Evolutionary conservation across 2,113 vertebrate genomes (phyloP).

Genomic region (Lagopus leucura): DNA sequence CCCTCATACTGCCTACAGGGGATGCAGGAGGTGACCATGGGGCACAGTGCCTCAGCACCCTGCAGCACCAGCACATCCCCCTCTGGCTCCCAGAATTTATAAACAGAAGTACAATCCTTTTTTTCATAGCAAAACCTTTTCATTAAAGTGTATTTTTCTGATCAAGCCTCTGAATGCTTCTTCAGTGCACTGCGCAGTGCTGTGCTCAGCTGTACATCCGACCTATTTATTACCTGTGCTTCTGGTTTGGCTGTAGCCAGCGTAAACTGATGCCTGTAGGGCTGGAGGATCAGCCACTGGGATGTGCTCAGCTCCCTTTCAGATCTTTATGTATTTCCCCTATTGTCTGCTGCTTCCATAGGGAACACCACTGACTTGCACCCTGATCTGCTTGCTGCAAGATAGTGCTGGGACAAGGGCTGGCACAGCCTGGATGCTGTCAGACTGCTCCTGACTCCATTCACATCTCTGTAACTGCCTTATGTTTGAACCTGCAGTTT

Average conservation of each 20-base stretch:
- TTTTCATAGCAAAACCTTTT: background rate
- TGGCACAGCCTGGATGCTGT: background rate
- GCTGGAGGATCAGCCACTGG: background rate
- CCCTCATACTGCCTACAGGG: background rate
- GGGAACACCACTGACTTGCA: accelerated
- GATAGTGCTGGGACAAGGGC: background rate
- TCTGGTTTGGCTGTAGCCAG: background rate
- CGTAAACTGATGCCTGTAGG: too few relatives aligned
- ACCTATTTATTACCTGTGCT: background rate
- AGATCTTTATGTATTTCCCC: accelerated
- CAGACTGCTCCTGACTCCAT: accelerated
- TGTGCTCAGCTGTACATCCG: background rate
- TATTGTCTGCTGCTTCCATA: background rate
- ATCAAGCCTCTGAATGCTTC: background rate
- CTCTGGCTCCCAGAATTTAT: accelerated
- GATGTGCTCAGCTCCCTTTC: accelerated
- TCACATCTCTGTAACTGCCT: background rate
- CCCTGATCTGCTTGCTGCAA: background rate
- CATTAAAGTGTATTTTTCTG: background rate
- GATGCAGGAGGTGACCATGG: background rate
- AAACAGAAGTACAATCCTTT: background rate
- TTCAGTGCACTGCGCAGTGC: background rate
- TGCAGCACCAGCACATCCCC: background rate
- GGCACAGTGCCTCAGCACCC: background rate
- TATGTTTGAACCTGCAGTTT: background rate